Evolutionary conservation across 2,797 vertebrate species (phyloP).

Genomic region (Macrochelys suwanniensis): DNA sequence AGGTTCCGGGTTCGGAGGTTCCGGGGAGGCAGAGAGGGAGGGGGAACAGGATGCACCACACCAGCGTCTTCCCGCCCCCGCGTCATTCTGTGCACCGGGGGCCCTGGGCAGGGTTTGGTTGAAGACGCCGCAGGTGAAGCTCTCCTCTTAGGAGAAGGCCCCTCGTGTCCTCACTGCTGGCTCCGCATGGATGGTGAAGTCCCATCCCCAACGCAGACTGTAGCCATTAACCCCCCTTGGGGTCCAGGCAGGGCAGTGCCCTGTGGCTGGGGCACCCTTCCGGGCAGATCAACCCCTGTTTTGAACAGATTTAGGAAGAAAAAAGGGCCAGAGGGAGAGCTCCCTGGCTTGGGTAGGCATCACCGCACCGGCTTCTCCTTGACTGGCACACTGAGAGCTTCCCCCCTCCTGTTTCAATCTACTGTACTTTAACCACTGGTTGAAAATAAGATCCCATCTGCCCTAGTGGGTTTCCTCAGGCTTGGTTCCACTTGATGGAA

Average conservation of each 20-base stretch:
- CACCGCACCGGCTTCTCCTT: not conserved
- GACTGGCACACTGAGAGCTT: not conserved
- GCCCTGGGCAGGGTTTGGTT: not conserved
- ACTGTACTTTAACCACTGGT: not conserved
- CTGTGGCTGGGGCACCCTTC: too few species aligned
- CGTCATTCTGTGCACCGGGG: not conserved
- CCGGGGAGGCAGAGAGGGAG: not conserved
- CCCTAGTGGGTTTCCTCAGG: not conserved
- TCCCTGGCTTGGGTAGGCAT: not conserved
- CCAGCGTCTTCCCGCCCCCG: too few species aligned
- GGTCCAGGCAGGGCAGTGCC: too few species aligned
- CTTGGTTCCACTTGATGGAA: not conserved
- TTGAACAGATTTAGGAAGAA: not conserved
- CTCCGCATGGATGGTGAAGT: too few species aligned
- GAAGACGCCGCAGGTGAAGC: too few species aligned
- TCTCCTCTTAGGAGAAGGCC: too few species aligned
- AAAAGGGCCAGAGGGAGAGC: not conserved
- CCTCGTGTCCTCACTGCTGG: too few species aligned
- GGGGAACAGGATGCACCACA: accelerated
- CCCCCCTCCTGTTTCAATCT: not conserved
- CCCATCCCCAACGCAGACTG: too few species aligned
- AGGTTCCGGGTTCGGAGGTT: not conserved
- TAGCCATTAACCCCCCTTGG: too few species aligned
- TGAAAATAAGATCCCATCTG: not conserved
- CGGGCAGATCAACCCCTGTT: too few species aligned